Evolutionary conservation across 1,140 invertebrate genomes (phyloP).

Genomic region (Trichonephila inaurata): DNA sequence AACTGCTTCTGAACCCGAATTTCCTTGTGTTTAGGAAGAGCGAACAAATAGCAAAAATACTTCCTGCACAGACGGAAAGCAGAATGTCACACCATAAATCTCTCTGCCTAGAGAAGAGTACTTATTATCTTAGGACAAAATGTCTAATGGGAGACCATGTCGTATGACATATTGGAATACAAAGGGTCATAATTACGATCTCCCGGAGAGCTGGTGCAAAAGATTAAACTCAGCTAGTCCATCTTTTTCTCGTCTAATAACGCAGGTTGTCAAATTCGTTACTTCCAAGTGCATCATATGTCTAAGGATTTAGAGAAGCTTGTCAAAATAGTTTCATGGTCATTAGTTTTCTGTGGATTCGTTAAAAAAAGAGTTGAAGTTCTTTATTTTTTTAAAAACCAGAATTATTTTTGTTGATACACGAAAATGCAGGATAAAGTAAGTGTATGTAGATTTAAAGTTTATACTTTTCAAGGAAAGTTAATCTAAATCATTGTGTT

Average conservation of each 20-base stretch:
- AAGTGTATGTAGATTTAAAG: no score
- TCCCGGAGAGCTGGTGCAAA: constrained; percentile 25
- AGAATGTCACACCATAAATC: constrained; percentile 43
- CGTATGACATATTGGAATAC: constrained; percentile 68
- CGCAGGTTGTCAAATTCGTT: background rate
- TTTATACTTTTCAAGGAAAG: no score
- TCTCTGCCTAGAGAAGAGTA: background rate
- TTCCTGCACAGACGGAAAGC: background rate
- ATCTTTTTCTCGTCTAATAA: constrained; percentile 17
- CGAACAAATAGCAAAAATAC: background rate
- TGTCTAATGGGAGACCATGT: constrained; percentile 50
- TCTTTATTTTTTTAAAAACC: no score
- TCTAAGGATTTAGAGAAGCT: background rate
- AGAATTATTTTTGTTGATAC: no score
- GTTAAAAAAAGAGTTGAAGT: no score
- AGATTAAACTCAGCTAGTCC: constrained; percentile 19
- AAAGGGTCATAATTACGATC: constrained; percentile 55
- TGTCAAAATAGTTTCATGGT: background rate
- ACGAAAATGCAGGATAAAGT: no score
- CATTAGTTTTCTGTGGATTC: background rate
- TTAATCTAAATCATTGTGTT: no score
- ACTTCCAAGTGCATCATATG: background rate
- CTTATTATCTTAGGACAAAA: constrained; percentile 61
- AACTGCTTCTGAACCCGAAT: background rate
- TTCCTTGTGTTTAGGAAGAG: background rate